Evolutionary conservation across 2,888 invertebrate genomes (phyloP), one percentile per base, ranked within the genome.

Genomic region (Tachina fera): DNA sequence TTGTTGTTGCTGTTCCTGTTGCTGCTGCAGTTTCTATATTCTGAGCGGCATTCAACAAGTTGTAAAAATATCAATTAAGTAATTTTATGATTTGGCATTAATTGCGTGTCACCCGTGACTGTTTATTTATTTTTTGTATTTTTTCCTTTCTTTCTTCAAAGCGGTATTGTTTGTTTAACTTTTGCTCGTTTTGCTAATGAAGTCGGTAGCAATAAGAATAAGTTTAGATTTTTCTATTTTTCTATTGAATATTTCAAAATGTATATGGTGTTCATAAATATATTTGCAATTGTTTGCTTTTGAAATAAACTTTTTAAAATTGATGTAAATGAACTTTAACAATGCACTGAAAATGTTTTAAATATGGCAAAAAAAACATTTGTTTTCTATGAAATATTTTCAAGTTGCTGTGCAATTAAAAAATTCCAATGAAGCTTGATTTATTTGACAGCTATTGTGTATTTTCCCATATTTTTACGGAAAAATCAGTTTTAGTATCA

Each of bases 41-140:
- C 45, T 74, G 72, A 82, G 82, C 79, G 65, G 39, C 63, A 86
- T 83, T 84, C 87, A 87, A 87, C 87, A 82, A 79, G 87, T 87
- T 87, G 82, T 84, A 79, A 87, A 87, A 84, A 82, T 82, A 87
- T 87, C 84, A 87, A 78, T 86, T 83, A 83, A 86, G 76, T 80
- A 41, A 83, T 83, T 86, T 86, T 83, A 86, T 76, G 83, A 80
- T 83, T 86, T 79, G 76, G 51, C 83, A 76, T 80, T 86, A 86
- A 86, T 86, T 86, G 86, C 83, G 76, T 86, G 86, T 68, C 83
- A 86, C 63, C 76, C 43, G 56, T 61, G 74, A 53, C 16, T 39
- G 67, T 47, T 43, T 56, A 53, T 19, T 53, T 19, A 2, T 19
- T 58, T 22, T 31, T 13, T 11, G 1, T 31, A 1, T 11, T 49